phyloP scores from a whole-genome alignment of 2,113 vertebrate genomes.

The Limnothrissa miodon region DNA sequence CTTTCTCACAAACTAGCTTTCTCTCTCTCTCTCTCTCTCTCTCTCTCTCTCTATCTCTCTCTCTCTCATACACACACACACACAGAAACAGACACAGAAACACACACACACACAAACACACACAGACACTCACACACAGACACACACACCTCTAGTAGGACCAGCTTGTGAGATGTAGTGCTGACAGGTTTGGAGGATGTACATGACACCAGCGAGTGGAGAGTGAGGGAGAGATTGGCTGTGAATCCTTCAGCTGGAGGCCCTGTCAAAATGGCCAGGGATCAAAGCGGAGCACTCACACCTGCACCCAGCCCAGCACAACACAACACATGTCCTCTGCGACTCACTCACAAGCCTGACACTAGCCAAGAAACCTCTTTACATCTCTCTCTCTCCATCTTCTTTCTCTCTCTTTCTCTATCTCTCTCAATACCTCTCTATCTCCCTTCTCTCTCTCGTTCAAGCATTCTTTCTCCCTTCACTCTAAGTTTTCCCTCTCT shows the following conservation, averaged over 20 bases:
- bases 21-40: background rate
- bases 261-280: slow-evolving; percentile 30
- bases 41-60: background rate
- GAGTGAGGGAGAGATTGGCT: slow-evolving; percentile 17
- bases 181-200: slow-evolving; percentile 3
- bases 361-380: slow-evolving; percentile 23
- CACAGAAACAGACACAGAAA: slow-evolving; percentile 13
- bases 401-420: background rate
- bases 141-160: background rate
- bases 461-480: background rate
- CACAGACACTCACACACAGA: slow-evolving; percentile 25
- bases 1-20: no score
- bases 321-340: background rate
- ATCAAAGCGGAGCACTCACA: slow-evolving; percentile 32
- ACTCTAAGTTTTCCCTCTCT: background rate
- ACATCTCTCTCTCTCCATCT: background rate
- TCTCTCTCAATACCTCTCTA: no score
- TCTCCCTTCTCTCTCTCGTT: no score
- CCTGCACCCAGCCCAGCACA: background rate
- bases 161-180: background rate
- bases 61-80: slow-evolving; percentile 15
- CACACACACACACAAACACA: slow-evolving; percentile 15
- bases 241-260: slow-evolving; percentile 23
- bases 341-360: slow-evolving; percentile 29
- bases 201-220: background rate